Conservation (phyloP, 2,888 invertebrate genomes). For the Cacoxenus indagator region DNA sequence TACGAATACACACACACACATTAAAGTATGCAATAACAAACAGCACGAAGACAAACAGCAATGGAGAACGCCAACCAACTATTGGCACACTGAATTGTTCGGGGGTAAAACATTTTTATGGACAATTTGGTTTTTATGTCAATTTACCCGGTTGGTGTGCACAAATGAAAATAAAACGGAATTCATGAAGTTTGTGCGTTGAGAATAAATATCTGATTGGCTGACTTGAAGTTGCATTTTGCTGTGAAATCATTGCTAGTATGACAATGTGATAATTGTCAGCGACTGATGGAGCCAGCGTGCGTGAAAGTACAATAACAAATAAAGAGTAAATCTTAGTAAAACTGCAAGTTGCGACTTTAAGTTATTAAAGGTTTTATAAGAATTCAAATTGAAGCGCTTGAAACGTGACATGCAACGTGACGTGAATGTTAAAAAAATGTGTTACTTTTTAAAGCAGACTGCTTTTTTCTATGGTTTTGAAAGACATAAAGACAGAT, state of each 20-base stretch:
- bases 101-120: constrained; percentile 61
- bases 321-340: neutral
- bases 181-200: constrained; percentile 56
- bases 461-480: neutral
- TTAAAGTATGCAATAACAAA: neutral
- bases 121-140: constrained; percentile 63
- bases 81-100: constrained; percentile 15
- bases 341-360: neutral
- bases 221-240: constrained; percentile 27
- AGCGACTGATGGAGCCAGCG: neutral
- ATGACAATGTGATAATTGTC: constrained; percentile 27
- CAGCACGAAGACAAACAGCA: neutral
- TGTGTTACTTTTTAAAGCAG: neutral
- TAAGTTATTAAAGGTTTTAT: neutral
- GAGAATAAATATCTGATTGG: constrained; percentile 46
- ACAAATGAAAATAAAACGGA: constrained; percentile 58
- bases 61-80: neutral
- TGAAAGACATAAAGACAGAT: neutral
- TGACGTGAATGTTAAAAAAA: neutral
- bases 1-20: neutral
- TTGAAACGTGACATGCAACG: neutral
- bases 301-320: neutral
- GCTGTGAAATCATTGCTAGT: constrained; percentile 5
- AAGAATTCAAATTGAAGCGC: neutral
- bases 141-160: constrained; percentile 54